Conservation (phyloP, 2,888 invertebrate species). For the Caradrina clavipalpis region DNA sequence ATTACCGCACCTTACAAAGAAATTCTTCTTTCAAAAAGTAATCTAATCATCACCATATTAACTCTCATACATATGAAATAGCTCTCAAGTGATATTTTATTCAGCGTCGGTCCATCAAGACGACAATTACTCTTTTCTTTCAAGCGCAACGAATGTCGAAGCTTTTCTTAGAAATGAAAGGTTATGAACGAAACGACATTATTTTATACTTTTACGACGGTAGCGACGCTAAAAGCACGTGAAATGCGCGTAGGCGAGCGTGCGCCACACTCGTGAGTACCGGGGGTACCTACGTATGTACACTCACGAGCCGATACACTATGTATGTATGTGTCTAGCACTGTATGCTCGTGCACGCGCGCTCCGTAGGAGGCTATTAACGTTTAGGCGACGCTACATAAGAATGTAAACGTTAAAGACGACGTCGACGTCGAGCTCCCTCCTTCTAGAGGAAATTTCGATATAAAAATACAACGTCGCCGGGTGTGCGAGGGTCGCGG, state of each 20-base stretch:
- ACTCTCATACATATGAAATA: constrained; percentile 56
- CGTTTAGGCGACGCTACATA: constrained; percentile 90
- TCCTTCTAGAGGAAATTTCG: constrained; percentile 89
- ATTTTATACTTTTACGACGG: constrained; percentile 80
- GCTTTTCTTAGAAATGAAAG: constrained; percentile 84
- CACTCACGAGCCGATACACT: constrained; percentile 51
- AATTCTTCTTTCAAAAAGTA: constrained; percentile 41
- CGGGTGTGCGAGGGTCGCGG: constrained; percentile 74
- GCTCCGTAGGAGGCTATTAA: constrained; percentile 87
- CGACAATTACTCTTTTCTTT: constrained; percentile 80
- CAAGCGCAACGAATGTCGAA: constrained; percentile 76
- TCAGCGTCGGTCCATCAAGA: constrained; percentile 74
- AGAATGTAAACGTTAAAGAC: constrained; percentile 91
- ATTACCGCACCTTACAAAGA: constrained; percentile 44
- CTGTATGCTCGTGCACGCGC: constrained; percentile 75
- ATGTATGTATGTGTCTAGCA: constrained; percentile 44
- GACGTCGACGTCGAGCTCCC: constrained; percentile 85
- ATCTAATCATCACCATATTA: constrained; percentile 59
- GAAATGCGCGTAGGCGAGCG: constrained; percentile 77
- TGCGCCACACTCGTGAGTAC: constrained; percentile 51
- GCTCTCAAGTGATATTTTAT: constrained; percentile 77
- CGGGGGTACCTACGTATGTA: constrained; percentile 47
- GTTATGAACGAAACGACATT: constrained; percentile 81
- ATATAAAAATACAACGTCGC: constrained; percentile 90
- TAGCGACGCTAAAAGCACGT: constrained; percentile 84